A percentile compares a stretch with the other conserved stretches of the same genome.
phyloP scores from a whole-genome alignment of 37 sponge, comb jelly and placozoan species.

The Beroe ovata region DNA sequence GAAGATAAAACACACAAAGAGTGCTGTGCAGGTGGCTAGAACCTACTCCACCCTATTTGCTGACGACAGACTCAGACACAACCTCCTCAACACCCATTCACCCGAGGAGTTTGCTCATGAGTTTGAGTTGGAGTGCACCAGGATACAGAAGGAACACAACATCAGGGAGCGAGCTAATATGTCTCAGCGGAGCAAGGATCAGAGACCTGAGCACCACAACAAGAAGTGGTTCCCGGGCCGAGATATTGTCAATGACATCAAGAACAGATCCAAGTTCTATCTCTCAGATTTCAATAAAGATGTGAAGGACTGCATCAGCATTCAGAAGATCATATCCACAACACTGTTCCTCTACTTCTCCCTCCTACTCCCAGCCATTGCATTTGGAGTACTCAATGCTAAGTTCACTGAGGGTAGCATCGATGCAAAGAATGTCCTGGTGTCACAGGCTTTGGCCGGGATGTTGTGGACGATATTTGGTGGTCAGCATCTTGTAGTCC shows the following conservation, averaged over 20 bases:
- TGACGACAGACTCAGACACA: slow-evolving; percentile 68
- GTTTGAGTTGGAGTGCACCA: slow-evolving; percentile 66
- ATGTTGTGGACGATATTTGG: slow-evolving; percentile 45
- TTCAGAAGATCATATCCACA: slow-evolving; percentile 63
- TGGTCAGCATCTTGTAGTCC: slow-evolving; percentile 56
- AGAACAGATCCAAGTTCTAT: not conserved
- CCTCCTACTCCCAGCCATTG: slow-evolving; percentile 42
- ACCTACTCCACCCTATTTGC: slow-evolving; percentile 67
- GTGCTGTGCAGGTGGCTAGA: slow-evolving; percentile 57
- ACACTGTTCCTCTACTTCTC: slow-evolving; percentile 67
- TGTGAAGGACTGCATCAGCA: slow-evolving; percentile 53
- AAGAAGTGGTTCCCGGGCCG: slow-evolving; percentile 18
- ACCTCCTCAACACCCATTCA: slow-evolving; percentile 34
- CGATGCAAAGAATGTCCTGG: slow-evolving; percentile 13
- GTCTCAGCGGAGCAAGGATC: not conserved
- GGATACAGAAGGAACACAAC: slow-evolving; percentile 64
- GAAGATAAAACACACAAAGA: slow-evolving; percentile 43
- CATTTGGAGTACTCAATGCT: slow-evolving; percentile 54
- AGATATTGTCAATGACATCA: slow-evolving; percentile 52
- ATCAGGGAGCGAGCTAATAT: slow-evolving; percentile 11
- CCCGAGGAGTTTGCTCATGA: slow-evolving; percentile 66
- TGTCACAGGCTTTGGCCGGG: slow-evolving; percentile 54
- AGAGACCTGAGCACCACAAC: not conserved
- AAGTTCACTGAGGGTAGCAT: slow-evolving; percentile 43
- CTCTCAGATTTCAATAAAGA: slow-evolving; percentile 7